Base-by-base conservation (phyloP, 2,888 invertebrate species). In the Cyrtodaria siliqua region DNA sequence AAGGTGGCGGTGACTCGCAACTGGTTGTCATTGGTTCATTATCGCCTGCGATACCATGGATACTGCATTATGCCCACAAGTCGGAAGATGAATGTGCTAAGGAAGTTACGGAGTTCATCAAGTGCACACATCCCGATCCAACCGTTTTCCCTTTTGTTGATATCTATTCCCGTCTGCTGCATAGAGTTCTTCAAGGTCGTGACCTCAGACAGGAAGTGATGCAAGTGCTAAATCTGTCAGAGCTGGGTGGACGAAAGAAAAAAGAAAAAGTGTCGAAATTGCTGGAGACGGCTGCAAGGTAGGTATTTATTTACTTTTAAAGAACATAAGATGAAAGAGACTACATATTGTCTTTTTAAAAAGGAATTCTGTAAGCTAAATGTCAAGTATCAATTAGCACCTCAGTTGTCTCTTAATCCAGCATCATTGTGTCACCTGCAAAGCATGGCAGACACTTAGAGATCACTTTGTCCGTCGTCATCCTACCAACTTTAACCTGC, bases 111-210 rank as follows among this genome's bases (percentile, higher is more conserved):
- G 89, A 89, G 24, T 88, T 90, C 60, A 66, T 91, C 6, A 87
- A 86, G 27, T 83, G 90, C 63, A 90, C 91, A 1, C 90, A 91
- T 49, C 91, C 90, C 2, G 87, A 81, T n/a, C 80, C 83, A 2
- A 74, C 78, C 3, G 74, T 91, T 8, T 64, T 85, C 14, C 85
- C 86, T 0, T 90, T 81, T 63, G 79, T 91, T 23, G 89, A 90
- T 24, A 52, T 85, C 26, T 91, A 91, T 53, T 78, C 89, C 2
- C 68, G 87, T n/a, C 77, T 89, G 26, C 64, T 90, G 23, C 87
- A 90, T 59, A 79, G 84, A 9, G 91, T 89, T 12, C 33, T 91
- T 12, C 85, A 89, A 69, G 90, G 91, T 3, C 60, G 78, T 23
- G 85, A 89, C 63, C 73, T 90, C 20, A 82, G 74, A 57, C 64